phyloP scores from a whole-genome alignment of 2,888 invertebrate species.

The Agrochola lota region DNA sequence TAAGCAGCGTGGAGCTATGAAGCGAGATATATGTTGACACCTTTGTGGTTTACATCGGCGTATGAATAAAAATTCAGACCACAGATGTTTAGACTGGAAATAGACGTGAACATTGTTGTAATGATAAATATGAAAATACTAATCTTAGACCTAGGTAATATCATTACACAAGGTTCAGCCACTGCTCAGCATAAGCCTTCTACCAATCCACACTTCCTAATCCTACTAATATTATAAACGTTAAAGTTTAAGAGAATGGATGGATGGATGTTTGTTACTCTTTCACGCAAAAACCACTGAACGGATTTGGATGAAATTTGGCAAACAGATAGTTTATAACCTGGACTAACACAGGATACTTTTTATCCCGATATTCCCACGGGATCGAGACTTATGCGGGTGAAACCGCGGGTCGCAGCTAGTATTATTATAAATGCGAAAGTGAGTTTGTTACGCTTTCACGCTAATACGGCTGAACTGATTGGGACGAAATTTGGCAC shows the following conservation, averaged over 20 bases:
- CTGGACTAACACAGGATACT: too few relatives aligned
- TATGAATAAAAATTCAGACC: background rate
- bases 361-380: too few relatives aligned
- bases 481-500: too few relatives aligned
- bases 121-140: background rate
- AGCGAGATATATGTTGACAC: conserved; percentile 15
- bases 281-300: too few relatives aligned
- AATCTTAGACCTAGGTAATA: background rate
- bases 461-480: too few relatives aligned
- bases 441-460: too few relatives aligned
- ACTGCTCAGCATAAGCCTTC: background rate
- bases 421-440: too few relatives aligned
- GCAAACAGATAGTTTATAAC: too few relatives aligned
- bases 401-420: too few relatives aligned
- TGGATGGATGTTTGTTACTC: background rate
- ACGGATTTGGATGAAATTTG: too few relatives aligned
- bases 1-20: conserved; percentile 53
- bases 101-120: background rate
- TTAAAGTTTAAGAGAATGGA: too few relatives aligned
- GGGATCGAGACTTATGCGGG: too few relatives aligned
- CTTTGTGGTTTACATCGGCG: conserved; percentile 7
- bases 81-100: background rate
- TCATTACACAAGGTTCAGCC: background rate
- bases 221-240: background rate
- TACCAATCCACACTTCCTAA: background rate